Percentiles rank a stretch among this genome's conserved stretches.
Evolutionary conservation across 1,140 invertebrate genomes (phyloP).

Genomic region (Lamellibrachia luymesi): DNA sequence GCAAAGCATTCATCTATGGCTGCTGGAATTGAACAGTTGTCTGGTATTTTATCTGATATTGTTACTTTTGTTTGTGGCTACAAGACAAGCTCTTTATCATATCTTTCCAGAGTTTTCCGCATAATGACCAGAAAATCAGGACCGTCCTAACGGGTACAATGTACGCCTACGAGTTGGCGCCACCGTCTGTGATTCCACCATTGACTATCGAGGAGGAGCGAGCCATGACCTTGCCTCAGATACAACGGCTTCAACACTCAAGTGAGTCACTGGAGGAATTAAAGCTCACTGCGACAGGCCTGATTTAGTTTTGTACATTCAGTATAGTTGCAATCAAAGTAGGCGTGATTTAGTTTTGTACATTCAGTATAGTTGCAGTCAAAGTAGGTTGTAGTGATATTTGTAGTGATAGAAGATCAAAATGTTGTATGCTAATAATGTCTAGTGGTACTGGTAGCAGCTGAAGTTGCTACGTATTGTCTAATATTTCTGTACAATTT

Average conservation of each 20-base stretch:
- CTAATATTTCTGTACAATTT: neutral
- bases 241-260: neutral
- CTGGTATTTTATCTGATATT: neutral
- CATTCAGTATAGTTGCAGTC: neutral
- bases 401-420: too few species aligned
- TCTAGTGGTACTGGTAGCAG: too few species aligned
- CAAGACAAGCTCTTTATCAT: neutral
- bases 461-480: too few species aligned
- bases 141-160: slow-evolving; percentile 56
- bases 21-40: neutral
- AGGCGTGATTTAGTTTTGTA: neutral
- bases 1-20: neutral
- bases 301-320: neutral
- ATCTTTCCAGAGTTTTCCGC: slow-evolving; percentile 52
- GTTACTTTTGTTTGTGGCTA: neutral
- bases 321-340: neutral
- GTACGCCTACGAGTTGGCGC: slow-evolving; percentile 62
- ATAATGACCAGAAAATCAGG: slow-evolving; percentile 59
- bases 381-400: too few species aligned
- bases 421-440: too few species aligned
- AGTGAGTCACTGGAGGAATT: neutral
- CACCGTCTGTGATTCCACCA: slow-evolving; percentile 55
- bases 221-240: neutral
- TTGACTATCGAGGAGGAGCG: slow-evolving; percentile 12
- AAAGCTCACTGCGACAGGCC: too few species aligned